A percentile compares a stretch with the other conserved stretches of the same genome.
phyloP scores from a whole-genome alignment of 2,113 vertebrate genomes.

The Microcebus jonahi region DNA sequence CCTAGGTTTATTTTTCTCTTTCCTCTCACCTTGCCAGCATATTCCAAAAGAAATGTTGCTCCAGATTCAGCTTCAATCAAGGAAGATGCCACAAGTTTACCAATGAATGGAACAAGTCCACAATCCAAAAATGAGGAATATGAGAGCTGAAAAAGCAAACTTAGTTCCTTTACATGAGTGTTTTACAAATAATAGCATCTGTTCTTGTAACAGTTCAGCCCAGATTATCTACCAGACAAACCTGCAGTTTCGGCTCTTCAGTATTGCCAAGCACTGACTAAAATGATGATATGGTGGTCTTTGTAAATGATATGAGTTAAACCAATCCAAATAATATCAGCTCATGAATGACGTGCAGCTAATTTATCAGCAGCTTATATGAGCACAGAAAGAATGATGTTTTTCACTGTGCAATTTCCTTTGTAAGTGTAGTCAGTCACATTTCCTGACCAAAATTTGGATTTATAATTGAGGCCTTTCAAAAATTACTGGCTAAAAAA shows the following conservation, averaged over 20 bases:
- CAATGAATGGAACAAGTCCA: slow-evolving; percentile 44
- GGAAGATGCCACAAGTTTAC: slow-evolving; percentile 65
- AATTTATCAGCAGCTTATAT: not conserved
- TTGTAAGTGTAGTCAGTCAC: slow-evolving; percentile 48
- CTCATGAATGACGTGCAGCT: not conserved
- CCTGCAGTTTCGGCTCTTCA: not conserved
- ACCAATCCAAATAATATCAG: slow-evolving; percentile 16
- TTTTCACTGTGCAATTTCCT: slow-evolving; percentile 61
- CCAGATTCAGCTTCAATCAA: slow-evolving; percentile 63
- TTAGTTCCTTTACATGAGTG: not conserved
- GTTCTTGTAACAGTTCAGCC: not conserved
- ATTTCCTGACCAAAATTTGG: slow-evolving; percentile 49
- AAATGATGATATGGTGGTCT: not conserved
- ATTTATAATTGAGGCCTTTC: slow-evolving; percentile 64
- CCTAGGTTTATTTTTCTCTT: slow-evolving; percentile 55
- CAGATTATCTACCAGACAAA: not conserved
- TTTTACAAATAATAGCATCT: slow-evolving; percentile 3
- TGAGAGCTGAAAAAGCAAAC: slow-evolving; percentile 66
- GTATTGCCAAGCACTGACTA: not conserved
- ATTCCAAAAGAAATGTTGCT: slow-evolving; percentile 61
- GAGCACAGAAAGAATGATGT: slow-evolving; percentile 9
- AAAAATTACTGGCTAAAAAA: slow-evolving; percentile 50
- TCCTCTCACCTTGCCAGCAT: slow-evolving; percentile 58
- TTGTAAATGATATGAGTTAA: slow-evolving; percentile 42
- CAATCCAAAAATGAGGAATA: slow-evolving; percentile 59